phyloP scores from a whole-genome alignment of 2,797 vertebrate genomes.

The Choloepus didactylus region DNA sequence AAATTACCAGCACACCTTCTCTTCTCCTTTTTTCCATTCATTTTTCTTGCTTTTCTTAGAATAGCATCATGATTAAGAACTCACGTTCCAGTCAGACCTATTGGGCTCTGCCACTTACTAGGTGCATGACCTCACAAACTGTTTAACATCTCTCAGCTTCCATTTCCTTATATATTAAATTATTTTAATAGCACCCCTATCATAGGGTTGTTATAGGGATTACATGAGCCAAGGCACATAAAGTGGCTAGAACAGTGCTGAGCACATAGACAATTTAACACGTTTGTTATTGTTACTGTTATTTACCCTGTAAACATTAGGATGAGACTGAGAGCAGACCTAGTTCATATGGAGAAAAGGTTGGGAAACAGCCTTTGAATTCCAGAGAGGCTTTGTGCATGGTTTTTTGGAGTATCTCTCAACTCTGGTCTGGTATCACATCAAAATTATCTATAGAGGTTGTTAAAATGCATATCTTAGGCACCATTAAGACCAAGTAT shows the following conservation, averaged over 20 bases:
- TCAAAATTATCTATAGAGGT: conserved; percentile 13
- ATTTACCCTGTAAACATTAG: background rate
- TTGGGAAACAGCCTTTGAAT: background rate
- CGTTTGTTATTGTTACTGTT: background rate
- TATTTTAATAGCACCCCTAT: background rate
- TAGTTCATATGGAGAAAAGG: background rate
- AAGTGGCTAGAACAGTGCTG: background rate
- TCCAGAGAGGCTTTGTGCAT: background rate
- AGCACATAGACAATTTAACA: background rate
- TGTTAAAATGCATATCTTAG: background rate
- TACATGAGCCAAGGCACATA: background rate
- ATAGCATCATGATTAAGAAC: background rate
- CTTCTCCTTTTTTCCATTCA: background rate
- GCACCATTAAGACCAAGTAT: background rate
- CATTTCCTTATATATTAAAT: background rate
- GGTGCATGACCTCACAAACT: background rate
- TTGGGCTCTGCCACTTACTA: background rate
- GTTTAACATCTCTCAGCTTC: background rate
- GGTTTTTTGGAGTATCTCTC: background rate
- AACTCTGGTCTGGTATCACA: background rate
- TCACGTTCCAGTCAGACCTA: background rate
- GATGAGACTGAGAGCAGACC: background rate
- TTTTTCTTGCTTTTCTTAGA: background rate
- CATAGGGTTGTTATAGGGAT: background rate
- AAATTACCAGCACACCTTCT: background rate